A percentile compares a stretch with the other conserved stretches of the same genome.
These are phyloP conservation scores for Platyscapa corneri DNA, from an alignment of 1,140 invertebrate species.

Conservation along the genomic window DNA sequence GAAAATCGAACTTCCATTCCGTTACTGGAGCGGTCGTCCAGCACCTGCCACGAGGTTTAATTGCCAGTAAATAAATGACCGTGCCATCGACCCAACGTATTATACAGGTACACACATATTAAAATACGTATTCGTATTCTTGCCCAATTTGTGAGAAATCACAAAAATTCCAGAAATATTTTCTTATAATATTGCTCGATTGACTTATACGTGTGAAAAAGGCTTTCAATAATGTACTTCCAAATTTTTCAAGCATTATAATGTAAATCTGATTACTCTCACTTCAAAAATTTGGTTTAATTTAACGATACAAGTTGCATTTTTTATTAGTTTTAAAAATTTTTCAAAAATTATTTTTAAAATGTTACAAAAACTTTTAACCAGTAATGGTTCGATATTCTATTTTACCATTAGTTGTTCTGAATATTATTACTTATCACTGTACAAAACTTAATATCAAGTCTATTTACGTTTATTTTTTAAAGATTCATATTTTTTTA, in stretches of 20 bases:
- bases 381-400: not conserved
- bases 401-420: not conserved
- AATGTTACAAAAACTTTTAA: not conserved
- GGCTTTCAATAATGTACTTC: not conserved
- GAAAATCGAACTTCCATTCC: conserved; percentile 37
- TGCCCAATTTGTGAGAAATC: not conserved
- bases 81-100: conserved; percentile 2
- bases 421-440: not conserved
- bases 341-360: not conserved
- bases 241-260: not conserved
- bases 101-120: not conserved
- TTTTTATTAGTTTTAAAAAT: not conserved
- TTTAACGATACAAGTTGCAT: not conserved
- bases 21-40: not conserved
- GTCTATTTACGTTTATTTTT: not conserved
- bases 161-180: too few relatives aligned
- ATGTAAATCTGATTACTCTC: not conserved
- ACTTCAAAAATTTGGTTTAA: not conserved
- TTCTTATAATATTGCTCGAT: too few relatives aligned
- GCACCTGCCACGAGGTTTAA: not conserved
- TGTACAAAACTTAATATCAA: not conserved
- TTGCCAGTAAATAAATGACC: conserved; percentile 38
- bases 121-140: not conserved
- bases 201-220: not conserved
- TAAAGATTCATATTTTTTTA: too few relatives aligned